A percentile compares a stretch with the other conserved stretches of the same genome.
These are phyloP conservation scores for Drosophila seguyi DNA, from an alignment of 1,140 invertebrate genomes.

Conservation along the genomic window DNA sequence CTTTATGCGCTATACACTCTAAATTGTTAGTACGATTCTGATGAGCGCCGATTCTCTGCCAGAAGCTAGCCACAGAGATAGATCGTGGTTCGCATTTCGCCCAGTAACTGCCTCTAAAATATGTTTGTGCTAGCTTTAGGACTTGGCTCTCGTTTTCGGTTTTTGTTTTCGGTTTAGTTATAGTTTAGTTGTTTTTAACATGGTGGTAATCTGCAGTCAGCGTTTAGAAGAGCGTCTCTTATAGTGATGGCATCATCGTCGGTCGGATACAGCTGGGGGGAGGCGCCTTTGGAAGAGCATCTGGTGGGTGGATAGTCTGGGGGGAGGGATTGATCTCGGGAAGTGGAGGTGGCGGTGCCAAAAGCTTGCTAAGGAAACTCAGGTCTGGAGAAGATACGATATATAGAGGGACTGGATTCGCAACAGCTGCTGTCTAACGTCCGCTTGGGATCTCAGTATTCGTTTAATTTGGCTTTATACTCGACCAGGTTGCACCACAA, in stretches of 20 bases:
- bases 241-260: constrained; percentile 77
- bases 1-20: constrained; percentile 64
- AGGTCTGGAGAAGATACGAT: neutral
- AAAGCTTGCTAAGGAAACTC: constrained; percentile 30
- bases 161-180: constrained; percentile 43
- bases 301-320: constrained; percentile 66
- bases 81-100: constrained; percentile 16
- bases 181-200: constrained; percentile 65
- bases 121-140: constrained; percentile 48
- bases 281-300: constrained; percentile 69
- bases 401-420: constrained; percentile 10
- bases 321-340: constrained; percentile 27
- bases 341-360: constrained; percentile 26
- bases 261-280: constrained; percentile 29
- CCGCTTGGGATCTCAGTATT: constrained; percentile 12
- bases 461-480: constrained; percentile 63
- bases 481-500: constrained; percentile 78
- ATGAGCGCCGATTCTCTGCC: constrained; percentile 42
- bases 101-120: constrained; percentile 60
- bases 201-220: constrained; percentile 85
- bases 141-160: constrained; percentile 42
- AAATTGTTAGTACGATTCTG: constrained; percentile 56
- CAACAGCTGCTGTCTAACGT: constrained; percentile 30
- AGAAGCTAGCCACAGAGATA: constrained; percentile 39
- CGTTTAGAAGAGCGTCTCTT: constrained; percentile 82